Evolutionary conservation across 2,797 vertebrate species (phyloP), one percentile per base, ranked within the genome.

Genomic region (Argyrosomus regius): DNA sequence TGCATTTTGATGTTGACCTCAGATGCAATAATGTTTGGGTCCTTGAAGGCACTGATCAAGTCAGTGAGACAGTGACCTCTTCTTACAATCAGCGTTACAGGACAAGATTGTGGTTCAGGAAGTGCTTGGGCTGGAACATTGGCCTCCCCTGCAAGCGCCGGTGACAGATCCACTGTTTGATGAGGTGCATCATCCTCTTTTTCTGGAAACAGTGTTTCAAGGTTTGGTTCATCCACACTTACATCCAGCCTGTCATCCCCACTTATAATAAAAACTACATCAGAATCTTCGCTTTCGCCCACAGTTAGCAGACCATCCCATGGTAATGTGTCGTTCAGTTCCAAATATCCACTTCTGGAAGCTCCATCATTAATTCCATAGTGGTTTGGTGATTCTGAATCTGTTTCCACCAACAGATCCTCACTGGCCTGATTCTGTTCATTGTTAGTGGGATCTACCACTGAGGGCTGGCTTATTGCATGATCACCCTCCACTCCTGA

Each of bases 321-420:
- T 20, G 22, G 28, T 18, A 66, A 66, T 41, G 41, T 75, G 8
- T 75, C 53, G 17, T 66, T 11, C 31, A 65, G 6, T 50, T 75
- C 43, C 26, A 75, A 48, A 22, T 59, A 11, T 59, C 12, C 26
- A 22, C 48, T 48, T 18, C 1, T 64, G 49, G 24, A 49, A 41
- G 54, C 31, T 59, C 28, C 59, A 22, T 61, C 35, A 66, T 72
- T 72, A 60, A 60, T 59, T 59, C 11, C 61, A 60, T 16, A 3
- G 46, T 59, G 61, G 46, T 78, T 20, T 72, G 46, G n/a, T 52
- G 46, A 66, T 28, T 64, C 52, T 58, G 50, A 26, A 71, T 50
- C 28, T 71, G 59, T 54, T 62, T 63, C 65, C 54, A 50, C 45
- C 54, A 43, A 39, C 46, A 49, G 22, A 56, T 41, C 45, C 28